Evolutionary conservation across 2,113 vertebrate species (phyloP).

Genomic region (Apodemus sylvaticus): DNA sequence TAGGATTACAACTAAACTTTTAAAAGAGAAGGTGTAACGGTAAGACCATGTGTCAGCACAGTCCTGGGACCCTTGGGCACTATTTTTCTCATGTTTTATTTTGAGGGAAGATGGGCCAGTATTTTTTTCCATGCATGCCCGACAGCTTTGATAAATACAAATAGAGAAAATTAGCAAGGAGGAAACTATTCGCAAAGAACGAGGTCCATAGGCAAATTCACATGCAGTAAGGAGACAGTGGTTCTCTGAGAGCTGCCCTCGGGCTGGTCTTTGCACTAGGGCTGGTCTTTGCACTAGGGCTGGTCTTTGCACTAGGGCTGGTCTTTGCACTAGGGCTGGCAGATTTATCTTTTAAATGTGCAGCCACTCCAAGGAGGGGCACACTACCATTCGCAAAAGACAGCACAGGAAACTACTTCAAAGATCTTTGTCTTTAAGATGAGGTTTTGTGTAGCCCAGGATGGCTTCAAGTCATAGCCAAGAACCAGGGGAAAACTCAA

Average conservation of each 20-base stretch:
- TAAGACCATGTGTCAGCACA: background rate
- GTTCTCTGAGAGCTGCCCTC: background rate
- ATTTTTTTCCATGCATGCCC: background rate
- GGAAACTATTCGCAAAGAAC: background rate
- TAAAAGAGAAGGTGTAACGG: background rate
- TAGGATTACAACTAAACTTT: background rate
- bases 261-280: too few species aligned
- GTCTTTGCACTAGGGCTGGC: too few species aligned
- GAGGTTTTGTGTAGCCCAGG: background rate
- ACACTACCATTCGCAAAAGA: background rate
- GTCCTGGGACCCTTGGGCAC: background rate
- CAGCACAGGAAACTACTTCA: rapidly evolving
- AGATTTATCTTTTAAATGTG: background rate
- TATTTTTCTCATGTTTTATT: background rate
- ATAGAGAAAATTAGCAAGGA: background rate
- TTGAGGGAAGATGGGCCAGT: background rate
- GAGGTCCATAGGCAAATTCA: background rate
- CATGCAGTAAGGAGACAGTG: rapidly evolving
- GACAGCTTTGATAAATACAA: background rate
- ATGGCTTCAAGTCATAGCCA: background rate
- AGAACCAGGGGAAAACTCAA: too few species aligned
- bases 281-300: too few species aligned
- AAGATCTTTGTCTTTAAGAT: background rate
- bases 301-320: too few species aligned
- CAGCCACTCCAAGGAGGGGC: background rate